Evolutionary conservation across 2,113 vertebrate genomes (phyloP).

Genomic region (Lophura nycthemera): DNA sequence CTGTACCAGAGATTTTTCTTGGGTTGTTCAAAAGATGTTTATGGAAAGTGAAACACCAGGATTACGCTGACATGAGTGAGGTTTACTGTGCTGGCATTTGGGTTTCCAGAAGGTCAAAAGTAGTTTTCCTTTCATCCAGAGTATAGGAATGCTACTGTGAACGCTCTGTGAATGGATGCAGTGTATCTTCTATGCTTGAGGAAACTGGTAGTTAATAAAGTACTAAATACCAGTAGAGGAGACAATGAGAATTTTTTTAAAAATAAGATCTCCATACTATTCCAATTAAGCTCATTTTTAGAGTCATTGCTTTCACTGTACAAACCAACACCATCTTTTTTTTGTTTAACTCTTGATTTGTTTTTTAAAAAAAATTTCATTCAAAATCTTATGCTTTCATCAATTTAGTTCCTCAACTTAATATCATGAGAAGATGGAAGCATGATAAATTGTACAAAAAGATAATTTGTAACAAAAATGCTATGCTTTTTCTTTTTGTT

Average conservation of each 20-base stretch:
- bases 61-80: background rate
- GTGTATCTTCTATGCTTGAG: background rate
- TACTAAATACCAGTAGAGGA: background rate
- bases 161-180: background rate
- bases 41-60: background rate
- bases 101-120: background rate
- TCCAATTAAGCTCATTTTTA: background rate
- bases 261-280: background rate
- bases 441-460: background rate
- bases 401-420: background rate
- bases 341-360: background rate
- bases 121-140: background rate
- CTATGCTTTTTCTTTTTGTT: background rate
- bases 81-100: background rate
- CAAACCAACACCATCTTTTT: background rate
- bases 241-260: background rate
- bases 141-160: background rate
- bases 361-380: background rate
- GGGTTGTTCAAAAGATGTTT: background rate
- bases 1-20: background rate
- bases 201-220: background rate
- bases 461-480: background rate
- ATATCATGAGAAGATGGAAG: conserved; percentile 35
- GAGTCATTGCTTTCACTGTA: background rate
- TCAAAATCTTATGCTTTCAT: conserved; percentile 22